Percentiles rank a stretch among this genome's conserved stretches.
phyloP scores from a whole-genome alignment of 2,113 vertebrate species.

The Panurus biarmicus region DNA sequence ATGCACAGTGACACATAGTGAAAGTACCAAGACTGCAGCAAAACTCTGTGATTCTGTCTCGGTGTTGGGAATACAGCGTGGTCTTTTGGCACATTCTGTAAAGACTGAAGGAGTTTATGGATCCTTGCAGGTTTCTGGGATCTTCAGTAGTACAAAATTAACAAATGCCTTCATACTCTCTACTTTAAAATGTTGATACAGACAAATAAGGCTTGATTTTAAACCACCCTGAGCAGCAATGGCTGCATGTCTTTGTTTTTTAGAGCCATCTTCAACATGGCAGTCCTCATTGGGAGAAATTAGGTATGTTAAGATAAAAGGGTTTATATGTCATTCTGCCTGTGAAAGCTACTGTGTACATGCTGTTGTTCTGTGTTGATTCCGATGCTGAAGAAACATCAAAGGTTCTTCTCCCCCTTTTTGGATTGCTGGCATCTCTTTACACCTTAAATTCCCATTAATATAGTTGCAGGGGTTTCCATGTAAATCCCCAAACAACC shows the following conservation, averaged over 20 bases:
- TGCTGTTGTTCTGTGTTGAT: background rate
- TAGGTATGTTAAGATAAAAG: background rate
- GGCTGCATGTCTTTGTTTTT: background rate
- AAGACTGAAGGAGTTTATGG: background rate
- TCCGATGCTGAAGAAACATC: background rate
- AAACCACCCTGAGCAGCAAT: background rate
- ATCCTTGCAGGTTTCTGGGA: background rate
- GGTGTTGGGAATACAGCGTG: background rate
- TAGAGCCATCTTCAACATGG: background rate
- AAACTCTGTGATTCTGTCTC: background rate
- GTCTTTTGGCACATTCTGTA: background rate
- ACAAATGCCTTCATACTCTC: background rate
- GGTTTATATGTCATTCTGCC: background rate
- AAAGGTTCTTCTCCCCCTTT: fast-evolving
- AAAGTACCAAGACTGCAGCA: conserved; percentile 35
- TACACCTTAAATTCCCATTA: background rate
- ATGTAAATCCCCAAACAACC: background rate
- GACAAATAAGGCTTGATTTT: background rate
- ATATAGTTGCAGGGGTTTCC: background rate
- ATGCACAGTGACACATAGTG: conserved; percentile 38
- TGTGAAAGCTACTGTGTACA: background rate
- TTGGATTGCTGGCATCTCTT: background rate
- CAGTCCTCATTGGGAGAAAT: background rate
- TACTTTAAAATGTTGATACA: background rate
- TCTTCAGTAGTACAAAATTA: background rate